Base-by-base conservation (phyloP, 2,888 invertebrate species). In the Caenorhabditis afra region DNA sequence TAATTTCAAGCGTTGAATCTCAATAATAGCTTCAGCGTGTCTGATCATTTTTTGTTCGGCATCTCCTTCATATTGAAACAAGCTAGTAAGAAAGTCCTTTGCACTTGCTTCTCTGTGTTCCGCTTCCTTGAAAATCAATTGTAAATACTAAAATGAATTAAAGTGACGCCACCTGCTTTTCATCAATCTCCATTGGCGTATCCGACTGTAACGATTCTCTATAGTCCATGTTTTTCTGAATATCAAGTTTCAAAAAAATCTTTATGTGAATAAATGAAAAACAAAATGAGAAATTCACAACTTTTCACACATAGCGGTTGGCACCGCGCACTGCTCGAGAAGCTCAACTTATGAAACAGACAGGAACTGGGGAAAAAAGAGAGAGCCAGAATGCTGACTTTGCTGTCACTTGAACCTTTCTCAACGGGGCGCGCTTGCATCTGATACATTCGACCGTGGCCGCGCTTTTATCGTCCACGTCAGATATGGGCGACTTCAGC, bases 31-130 rank as follows among this genome's bases (percentile, higher is more conserved):
- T 11, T 71, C 71, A 4, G 64, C 62, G 20, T 57, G 29, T 11
- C 71, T 61, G 0, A 71, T 18, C 53, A 62, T 16, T 20, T 44
- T 53, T 4, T 35, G 23, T 18, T 70, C 50, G 5, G 57, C n/a
- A 41, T 35, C 14, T 0, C 23, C 64, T 23, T 71, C 71, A 14
- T 47, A 71, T 11, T 71, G 62, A 37, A 71, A 71, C 0, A 71
- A 20, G 11, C 41, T 41, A n/a, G 23, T 62, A 0, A 71, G 53
- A n/a, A 71, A 71, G n/a, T 71, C 62, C 4, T 37, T 37, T 4
- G 3, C 35, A n/a, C 12, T 14, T 12, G 57, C 67, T 11, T 20
- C 57, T 7, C 14, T 47, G 7, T 52, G 35, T 22, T 59, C 39
- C 39, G 29, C 7, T 3, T 29, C 7, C 29, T n/a, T 29, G 29